Evolutionary conservation across 2,888 invertebrate genomes (phyloP), one percentile per base, ranked within the genome.

Genomic region (Scotopteryx bipunctaria): DNA sequence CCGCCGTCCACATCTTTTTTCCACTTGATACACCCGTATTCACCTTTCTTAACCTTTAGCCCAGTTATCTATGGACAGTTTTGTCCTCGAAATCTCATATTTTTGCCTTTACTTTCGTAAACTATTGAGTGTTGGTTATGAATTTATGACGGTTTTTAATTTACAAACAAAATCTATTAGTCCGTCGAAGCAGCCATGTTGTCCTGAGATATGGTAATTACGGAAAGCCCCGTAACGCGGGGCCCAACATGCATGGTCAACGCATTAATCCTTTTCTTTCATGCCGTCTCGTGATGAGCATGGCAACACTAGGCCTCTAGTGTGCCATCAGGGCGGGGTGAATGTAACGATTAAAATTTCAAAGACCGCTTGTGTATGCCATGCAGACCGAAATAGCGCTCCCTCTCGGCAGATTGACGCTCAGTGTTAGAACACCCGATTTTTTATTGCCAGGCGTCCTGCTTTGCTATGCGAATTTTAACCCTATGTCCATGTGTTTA

Each of bases 321-420:
- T 81, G 81, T 81, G 79, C 82, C 81, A 84, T 81, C 74, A 73
- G 78, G 74, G 67, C 78, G 78, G 86, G 85, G 89, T 88, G 88
- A 88, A 88, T 83, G 89, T 83, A 83, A 83, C 89, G 78, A 88
- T 89, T 87, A 89, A 89, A 89, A 86, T 88, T 89, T 88, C 84
- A 88, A 88, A 86, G 81, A 85, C 76, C 79, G 81, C 79, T 78
- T 80, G 78, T 81, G 78, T 81, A 78, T 81, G 78, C 79, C 71
- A 72, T 76, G 74, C 77, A 78, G 81, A 82, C 87, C 81, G 76
- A 85, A 86, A 87, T 86, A 86, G 84, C 79, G 78, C 75, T 78
- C 80, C 79, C 80, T 78, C 79, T 78, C 76, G 66, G 67, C 74
- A 76, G 80, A 81, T 80, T 81, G 82, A 83, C 76, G 79, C 70